Conservation (phyloP, 2,888 invertebrate genomes). For the Mystacides longicornis region DNA sequence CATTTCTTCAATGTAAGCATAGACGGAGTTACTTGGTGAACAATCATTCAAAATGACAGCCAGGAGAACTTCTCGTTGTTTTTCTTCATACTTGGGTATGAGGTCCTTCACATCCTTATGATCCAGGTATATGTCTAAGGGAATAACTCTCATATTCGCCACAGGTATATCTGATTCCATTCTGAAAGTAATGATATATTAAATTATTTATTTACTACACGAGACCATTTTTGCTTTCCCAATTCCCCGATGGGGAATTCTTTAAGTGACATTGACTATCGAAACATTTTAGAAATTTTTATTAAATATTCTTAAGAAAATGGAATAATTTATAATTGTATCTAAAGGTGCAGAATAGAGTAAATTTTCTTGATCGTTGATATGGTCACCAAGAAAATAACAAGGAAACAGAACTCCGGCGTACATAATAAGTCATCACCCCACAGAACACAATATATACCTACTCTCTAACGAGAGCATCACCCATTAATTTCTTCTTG, state of each 20-base stretch:
- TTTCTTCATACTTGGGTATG: constrained; percentile 40
- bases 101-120: constrained; percentile 23
- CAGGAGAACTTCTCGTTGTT: constrained; percentile 41
- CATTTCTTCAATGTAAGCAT: constrained; percentile 48
- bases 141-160: constrained; percentile 55
- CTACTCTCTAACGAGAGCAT: too few species aligned
- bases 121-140: constrained; percentile 27
- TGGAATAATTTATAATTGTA: too few species aligned
- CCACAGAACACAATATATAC: too few species aligned
- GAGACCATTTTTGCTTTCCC: background rate
- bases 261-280: background rate
- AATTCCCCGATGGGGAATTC: background rate
- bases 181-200: constrained; percentile 37
- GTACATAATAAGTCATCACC: too few species aligned
- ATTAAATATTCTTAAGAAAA: too few species aligned
- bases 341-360: too few species aligned
- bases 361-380: too few species aligned
- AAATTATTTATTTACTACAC: too few species aligned
- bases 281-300: background rate
- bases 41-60: constrained; percentile 57
- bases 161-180: constrained; percentile 58
- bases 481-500: too few species aligned
- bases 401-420: too few species aligned
- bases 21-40: constrained; percentile 41
- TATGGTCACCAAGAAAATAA: too few species aligned